These are phyloP conservation scores for Hyaena hyaena DNA, from an alignment of 2,113 vertebrate species.

Conservation along the genomic window DNA sequence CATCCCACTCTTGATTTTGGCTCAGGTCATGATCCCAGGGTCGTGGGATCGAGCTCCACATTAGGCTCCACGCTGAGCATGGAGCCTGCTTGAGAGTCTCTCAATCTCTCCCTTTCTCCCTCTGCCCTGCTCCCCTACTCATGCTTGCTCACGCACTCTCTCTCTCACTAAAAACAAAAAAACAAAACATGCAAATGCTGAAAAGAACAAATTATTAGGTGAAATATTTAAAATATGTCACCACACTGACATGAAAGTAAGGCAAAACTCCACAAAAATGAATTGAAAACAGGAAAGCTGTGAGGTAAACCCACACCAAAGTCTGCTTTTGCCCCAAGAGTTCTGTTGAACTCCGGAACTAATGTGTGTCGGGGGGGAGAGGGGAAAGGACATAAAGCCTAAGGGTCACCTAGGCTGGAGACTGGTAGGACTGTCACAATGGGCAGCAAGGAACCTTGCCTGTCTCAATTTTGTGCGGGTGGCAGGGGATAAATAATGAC, in stretches of 20 bases:
- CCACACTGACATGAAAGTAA: not conserved
- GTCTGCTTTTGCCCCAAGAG: not conserved
- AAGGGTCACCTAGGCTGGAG: not conserved
- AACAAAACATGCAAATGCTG: not conserved
- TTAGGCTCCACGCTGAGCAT: too few species aligned
- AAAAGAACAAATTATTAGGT: not conserved
- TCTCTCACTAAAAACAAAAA: too few species aligned
- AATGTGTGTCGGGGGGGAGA: not conserved
- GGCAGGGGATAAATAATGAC: not conserved
- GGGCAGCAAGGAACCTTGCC: not conserved
- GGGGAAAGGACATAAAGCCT: not conserved
- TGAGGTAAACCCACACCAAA: not conserved
- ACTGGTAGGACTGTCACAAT: not conserved
- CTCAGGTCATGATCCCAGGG: too few species aligned
- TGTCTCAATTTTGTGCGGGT: not conserved
- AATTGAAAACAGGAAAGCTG: not conserved
- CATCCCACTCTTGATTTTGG: too few species aligned
- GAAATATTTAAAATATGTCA: not conserved
- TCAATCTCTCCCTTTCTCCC: too few species aligned
- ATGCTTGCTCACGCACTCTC: too few species aligned
- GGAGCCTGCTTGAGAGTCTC: too few species aligned
- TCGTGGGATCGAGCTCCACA: too few species aligned
- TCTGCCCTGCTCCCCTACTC: too few species aligned
- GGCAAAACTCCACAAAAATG: not conserved
- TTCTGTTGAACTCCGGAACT: not conserved